Conservation (phyloP, 2,113 vertebrate species). For the Pelecanoides urinatrix region DNA sequence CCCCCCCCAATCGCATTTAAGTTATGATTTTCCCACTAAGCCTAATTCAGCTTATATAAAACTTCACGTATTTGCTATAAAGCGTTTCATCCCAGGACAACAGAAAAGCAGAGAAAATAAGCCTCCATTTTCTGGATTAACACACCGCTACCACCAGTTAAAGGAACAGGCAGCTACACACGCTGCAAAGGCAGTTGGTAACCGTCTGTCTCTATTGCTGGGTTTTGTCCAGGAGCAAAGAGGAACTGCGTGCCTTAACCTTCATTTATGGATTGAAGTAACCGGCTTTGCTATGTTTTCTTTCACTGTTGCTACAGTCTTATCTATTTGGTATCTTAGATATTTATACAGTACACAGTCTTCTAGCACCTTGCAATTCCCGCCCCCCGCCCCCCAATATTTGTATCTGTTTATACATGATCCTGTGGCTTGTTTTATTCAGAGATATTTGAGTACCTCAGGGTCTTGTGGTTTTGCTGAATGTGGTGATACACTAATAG, state of each 20-base stretch:
- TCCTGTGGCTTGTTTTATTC: not conserved
- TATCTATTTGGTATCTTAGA: conserved; percentile 5
- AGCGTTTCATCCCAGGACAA: not conserved
- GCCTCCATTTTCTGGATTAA: not conserved
- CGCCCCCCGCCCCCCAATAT: fast-evolving
- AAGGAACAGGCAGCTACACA: not conserved
- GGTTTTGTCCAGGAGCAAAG: not conserved
- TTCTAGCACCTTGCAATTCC: not conserved
- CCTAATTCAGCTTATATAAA: not conserved
- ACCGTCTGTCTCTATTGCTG: not conserved
- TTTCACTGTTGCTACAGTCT: conserved; percentile 3
- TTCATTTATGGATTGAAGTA: not conserved
- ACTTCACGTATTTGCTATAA: not conserved
- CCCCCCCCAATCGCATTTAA: not conserved
- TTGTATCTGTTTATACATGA: not conserved
- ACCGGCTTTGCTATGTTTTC: conserved; percentile 15
- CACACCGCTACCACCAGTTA: not conserved
- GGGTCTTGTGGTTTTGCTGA: conserved; percentile 20
- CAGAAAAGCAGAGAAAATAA: not conserved
- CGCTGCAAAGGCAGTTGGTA: not conserved
- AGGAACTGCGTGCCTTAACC: not conserved
- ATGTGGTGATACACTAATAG: not conserved
- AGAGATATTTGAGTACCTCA: not conserved
- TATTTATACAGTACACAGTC: not conserved
- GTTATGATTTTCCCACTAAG: not conserved